Evolutionary conservation across 2,888 invertebrate genomes (phyloP).

Genomic region (Epinotia bilunana): DNA sequence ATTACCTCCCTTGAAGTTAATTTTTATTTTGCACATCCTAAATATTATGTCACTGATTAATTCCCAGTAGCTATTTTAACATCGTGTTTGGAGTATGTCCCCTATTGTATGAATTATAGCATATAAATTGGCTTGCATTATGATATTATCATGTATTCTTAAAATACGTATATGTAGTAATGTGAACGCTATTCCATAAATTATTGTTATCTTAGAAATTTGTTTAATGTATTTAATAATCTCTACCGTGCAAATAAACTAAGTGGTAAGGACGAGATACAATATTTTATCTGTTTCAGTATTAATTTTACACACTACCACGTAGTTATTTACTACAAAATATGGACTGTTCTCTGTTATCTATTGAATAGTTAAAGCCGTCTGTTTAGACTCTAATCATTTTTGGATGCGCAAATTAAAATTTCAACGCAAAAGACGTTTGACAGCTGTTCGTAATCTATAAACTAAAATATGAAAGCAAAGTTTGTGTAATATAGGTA

Average conservation of each 20-base stretch:
- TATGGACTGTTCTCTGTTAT: too few species aligned
- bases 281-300: too few species aligned
- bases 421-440: too few species aligned
- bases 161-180: not conserved
- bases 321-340: too few species aligned
- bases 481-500: too few species aligned
- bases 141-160: not conserved
- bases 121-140: not conserved
- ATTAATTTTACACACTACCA: too few species aligned
- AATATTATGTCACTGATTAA: not conserved
- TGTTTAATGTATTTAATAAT: constrained; percentile 3
- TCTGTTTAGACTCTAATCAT: too few species aligned
- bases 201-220: constrained; percentile 24
- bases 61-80: not conserved
- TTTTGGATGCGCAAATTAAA: too few species aligned
- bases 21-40: not conserved
- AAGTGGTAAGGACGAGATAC: not conserved
- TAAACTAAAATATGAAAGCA: too few species aligned
- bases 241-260: not conserved
- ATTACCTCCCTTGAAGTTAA: too few species aligned
- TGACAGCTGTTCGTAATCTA: too few species aligned
- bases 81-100: not conserved
- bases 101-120: not conserved
- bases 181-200: constrained; percentile 10
- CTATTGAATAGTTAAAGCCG: too few species aligned